Conservation (phyloP, 92 coral and sea anemone species). For the Palythoa grandis region DNA sequence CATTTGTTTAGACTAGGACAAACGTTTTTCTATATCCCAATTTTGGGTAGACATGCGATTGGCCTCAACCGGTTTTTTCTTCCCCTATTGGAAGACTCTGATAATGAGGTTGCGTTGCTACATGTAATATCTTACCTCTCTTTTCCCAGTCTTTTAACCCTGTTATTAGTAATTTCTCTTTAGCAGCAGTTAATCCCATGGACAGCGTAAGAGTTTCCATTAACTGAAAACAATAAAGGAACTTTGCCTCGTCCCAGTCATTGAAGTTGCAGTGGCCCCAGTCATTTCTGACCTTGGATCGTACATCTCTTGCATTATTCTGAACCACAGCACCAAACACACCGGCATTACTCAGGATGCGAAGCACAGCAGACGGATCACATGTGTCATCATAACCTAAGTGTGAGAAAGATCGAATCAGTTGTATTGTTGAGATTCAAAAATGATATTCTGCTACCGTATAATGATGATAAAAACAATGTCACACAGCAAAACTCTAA, state of each 20-base stretch:
- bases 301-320: constrained; percentile 66
- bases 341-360: constrained; percentile 61
- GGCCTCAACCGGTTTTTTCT: too few relatives aligned
- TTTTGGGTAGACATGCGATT: too few relatives aligned
- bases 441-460: not conserved
- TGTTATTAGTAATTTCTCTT: constrained; percentile 57
- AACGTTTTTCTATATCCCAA: not conserved
- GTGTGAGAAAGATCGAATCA: not conserved
- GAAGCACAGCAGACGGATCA: constrained; percentile 81
- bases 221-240: constrained; percentile 60
- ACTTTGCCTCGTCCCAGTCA: constrained; percentile 64
- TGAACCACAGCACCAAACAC: constrained; percentile 59
- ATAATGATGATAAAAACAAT: not conserved
- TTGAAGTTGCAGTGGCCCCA: constrained; percentile 92
- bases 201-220: constrained; percentile 74
- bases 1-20: not conserved
- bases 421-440: too few relatives aligned
- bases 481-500: too few relatives aligned
- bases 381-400: constrained; percentile 79
- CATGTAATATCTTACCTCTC: constrained; percentile 54
- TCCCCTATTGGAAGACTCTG: not conserved
- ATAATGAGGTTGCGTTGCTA: not conserved
- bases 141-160: constrained; percentile 76
- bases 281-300: constrained; percentile 71
- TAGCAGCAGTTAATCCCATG: constrained; percentile 52